Conservation (phyloP, 2,888 invertebrate species). For the Helicoverpa assulta region DNA sequence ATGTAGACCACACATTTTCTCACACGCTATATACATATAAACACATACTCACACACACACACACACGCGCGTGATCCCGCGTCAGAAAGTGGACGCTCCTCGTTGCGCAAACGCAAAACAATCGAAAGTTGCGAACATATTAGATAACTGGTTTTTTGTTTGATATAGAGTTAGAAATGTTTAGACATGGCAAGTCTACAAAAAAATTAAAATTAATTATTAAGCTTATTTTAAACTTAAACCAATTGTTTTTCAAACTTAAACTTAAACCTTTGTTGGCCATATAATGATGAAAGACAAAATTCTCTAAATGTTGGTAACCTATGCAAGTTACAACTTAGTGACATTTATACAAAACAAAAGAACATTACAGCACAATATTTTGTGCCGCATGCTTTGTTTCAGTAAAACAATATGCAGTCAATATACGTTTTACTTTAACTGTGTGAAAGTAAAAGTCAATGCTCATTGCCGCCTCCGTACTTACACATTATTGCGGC, state of each 20-base stretch:
- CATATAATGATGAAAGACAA: too few relatives aligned
- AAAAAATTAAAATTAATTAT: background rate
- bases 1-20: constrained; percentile 33
- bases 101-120: constrained; percentile 84
- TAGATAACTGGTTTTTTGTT: constrained; percentile 81
- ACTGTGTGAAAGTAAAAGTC: constrained; percentile 15
- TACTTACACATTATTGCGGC: background rate
- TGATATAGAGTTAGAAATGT: constrained; percentile 62
- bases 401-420: constrained; percentile 4
- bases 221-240: too few relatives aligned
- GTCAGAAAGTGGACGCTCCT: constrained; percentile 77
- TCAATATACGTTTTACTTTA: background rate
- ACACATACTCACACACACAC: background rate
- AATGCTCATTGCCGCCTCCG: background rate
- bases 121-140: constrained; percentile 82
- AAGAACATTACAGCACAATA: background rate
- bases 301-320: background rate
- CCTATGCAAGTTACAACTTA: background rate
- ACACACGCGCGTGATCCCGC: constrained; percentile 56
- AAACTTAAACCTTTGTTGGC: too few relatives aligned
- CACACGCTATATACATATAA: constrained; percentile 52
- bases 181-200: constrained; percentile 52
- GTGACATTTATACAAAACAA: background rate
- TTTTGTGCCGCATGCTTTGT: background rate
- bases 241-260: too few relatives aligned